Evolutionary conservation across 2,888 invertebrate species (phyloP).

Genomic region (Anorthoa munda): DNA sequence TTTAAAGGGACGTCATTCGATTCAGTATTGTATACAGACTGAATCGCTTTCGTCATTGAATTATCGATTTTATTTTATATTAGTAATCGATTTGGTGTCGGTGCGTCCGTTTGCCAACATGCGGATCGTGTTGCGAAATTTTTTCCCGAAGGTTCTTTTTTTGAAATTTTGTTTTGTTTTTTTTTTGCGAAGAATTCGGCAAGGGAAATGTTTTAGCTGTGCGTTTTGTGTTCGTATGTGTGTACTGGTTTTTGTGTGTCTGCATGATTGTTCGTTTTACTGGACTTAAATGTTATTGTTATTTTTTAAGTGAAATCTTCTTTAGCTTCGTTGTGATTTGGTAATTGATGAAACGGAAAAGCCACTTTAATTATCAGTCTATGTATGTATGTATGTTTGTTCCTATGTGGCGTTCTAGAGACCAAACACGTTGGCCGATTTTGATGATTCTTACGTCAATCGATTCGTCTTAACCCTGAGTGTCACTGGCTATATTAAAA

Average conservation of each 20-base stretch:
- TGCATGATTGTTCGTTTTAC: conserved; percentile 7
- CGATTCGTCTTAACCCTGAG: no score
- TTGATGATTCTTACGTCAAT: no score
- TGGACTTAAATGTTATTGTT: background rate
- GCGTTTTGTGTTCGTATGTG: conserved; percentile 11
- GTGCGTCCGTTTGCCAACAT: conserved; percentile 44
- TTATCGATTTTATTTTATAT: conserved; percentile 49
- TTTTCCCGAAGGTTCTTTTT: conserved; percentile 52
- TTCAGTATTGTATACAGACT: conserved; percentile 46
- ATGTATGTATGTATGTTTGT: no score
- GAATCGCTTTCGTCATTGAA: conserved; percentile 33
- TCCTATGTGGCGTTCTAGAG: no score
- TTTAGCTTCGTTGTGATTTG: no score
- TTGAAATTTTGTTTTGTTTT: conserved; percentile 8
- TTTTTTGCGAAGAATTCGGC: background rate
- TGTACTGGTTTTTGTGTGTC: background rate
- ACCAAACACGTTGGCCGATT: no score
- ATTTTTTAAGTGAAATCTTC: background rate
- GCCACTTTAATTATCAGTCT: no score
- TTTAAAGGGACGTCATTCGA: conserved; percentile 60
- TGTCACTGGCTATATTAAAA: no score
- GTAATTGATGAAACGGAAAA: no score
- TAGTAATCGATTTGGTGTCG: conserved; percentile 48
- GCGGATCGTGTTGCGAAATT: conserved; percentile 55
- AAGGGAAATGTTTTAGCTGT: background rate